phyloP scores from a whole-genome alignment of 2,888 invertebrate genomes.

The Caenorhabditis virilis region DNA sequence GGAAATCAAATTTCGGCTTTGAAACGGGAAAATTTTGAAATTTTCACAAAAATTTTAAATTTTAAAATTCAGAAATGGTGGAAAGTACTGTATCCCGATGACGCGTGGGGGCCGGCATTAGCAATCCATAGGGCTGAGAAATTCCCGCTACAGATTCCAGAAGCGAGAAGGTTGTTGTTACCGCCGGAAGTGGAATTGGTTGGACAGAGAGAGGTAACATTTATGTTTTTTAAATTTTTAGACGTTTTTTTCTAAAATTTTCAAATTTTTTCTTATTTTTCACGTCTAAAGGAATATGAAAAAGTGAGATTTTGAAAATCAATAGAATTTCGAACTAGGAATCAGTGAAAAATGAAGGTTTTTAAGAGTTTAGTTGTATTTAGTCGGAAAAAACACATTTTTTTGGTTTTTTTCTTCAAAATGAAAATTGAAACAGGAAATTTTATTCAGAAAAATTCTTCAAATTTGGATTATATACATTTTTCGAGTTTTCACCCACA shows the following conservation, averaged over 20 bases:
- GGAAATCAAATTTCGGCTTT: neutral
- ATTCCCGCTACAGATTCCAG: constrained; percentile 68
- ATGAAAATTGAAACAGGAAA: neutral
- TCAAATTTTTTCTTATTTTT: too few relatives aligned
- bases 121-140: constrained; percentile 67
- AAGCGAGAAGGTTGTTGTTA: constrained; percentile 58
- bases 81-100: constrained; percentile 63
- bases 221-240: too few relatives aligned
- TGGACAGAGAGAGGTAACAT: constrained; percentile 5
- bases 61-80: constrained; percentile 59
- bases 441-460: neutral
- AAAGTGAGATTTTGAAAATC: too few relatives aligned
- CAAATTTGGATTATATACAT: too few relatives aligned
- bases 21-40: neutral
- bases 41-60: neutral
- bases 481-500: too few relatives aligned
- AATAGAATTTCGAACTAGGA: too few relatives aligned
- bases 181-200: constrained; percentile 48
- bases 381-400: too few relatives aligned
- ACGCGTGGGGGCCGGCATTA: constrained; percentile 69
- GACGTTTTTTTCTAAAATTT: too few relatives aligned
- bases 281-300: too few relatives aligned
- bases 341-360: too few relatives aligned
- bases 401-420: neutral
- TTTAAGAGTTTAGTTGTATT: too few relatives aligned